phyloP scores from a whole-genome alignment of 2,888 invertebrate genomes.

The Philopedon plagiatum region DNA sequence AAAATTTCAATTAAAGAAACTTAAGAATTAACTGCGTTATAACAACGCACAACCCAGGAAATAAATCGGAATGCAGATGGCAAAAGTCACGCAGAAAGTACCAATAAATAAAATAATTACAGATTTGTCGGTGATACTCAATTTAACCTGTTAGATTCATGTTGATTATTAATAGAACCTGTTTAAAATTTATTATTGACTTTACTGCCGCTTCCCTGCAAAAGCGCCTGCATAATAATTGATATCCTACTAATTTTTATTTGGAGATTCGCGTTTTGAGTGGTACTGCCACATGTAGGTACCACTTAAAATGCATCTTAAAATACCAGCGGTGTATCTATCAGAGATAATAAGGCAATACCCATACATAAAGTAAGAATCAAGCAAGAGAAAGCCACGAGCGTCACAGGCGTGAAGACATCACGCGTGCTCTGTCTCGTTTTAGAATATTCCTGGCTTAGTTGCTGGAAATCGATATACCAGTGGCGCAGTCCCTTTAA shows the following conservation, averaged over 20 bases:
- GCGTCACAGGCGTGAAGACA: too few species aligned
- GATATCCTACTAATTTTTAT: neutral
- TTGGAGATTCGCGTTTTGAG: neutral
- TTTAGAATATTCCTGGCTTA: too few species aligned
- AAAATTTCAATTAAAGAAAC: neutral
- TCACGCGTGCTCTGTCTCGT: too few species aligned
- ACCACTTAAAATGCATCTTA: too few species aligned
- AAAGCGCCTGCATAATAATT: neutral
- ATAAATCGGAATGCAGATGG: conserved; percentile 17
- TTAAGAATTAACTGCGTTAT: neutral
- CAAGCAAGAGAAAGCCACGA: too few species aligned
- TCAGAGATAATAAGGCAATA: too few species aligned
- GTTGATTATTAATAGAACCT: conserved; percentile 26
- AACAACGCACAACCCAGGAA: conserved; percentile 5
- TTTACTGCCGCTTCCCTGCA: neutral
- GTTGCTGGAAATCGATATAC: too few species aligned
- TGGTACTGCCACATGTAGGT: too few species aligned
- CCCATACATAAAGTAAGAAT: too few species aligned
- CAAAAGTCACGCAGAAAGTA: conserved; percentile 19
- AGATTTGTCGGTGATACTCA: conserved; percentile 22
- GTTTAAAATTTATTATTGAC: conserved; percentile 7
- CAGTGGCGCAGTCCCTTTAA: too few species aligned
- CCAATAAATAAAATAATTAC: conserved; percentile 17
- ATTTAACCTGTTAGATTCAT: conserved; percentile 8
- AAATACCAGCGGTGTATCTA: neutral